phyloP scores from a whole-genome alignment of 2,888 invertebrate genomes.

The Lobophora halterata region DNA sequence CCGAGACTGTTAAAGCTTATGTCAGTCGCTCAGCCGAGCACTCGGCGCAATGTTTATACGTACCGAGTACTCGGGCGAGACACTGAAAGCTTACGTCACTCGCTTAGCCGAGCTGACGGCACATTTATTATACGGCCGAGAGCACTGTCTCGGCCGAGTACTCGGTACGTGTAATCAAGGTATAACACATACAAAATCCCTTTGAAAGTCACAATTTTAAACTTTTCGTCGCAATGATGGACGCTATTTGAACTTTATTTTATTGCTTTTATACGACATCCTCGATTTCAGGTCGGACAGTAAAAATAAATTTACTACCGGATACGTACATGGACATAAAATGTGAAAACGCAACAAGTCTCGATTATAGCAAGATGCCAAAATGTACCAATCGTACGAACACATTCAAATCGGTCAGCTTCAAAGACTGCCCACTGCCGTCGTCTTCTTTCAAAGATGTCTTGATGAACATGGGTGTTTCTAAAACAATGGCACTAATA shows the following conservation, averaged over 20 bases:
- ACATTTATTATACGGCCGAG: no score
- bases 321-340: slow-evolving; percentile 68
- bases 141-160: no score
- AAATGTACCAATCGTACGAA: slow-evolving; percentile 65
- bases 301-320: slow-evolving; percentile 68
- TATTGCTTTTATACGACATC: slow-evolving; percentile 19
- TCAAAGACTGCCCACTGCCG: slow-evolving; percentile 80
- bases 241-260: slow-evolving; percentile 8
- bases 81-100: no score
- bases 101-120: no score
- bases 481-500: slow-evolving; percentile 75
- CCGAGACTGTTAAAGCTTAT: no score
- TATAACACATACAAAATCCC: slow-evolving; percentile 33
- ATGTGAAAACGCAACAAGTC: slow-evolving; percentile 63
- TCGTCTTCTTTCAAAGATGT: slow-evolving; percentile 71
- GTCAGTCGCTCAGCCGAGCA: no score
- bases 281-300: slow-evolving; percentile 61
- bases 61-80: no score
- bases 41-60: no score
- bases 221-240: no score
- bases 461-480: slow-evolving; percentile 67
- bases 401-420: slow-evolving; percentile 69
- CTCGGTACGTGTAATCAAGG: slow-evolving; percentile 66
- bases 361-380: slow-evolving; percentile 71
- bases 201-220: slow-evolving; percentile 40